Conservation (phyloP, 2,888 invertebrate genomes). For the Cordilura impudica region DNA sequence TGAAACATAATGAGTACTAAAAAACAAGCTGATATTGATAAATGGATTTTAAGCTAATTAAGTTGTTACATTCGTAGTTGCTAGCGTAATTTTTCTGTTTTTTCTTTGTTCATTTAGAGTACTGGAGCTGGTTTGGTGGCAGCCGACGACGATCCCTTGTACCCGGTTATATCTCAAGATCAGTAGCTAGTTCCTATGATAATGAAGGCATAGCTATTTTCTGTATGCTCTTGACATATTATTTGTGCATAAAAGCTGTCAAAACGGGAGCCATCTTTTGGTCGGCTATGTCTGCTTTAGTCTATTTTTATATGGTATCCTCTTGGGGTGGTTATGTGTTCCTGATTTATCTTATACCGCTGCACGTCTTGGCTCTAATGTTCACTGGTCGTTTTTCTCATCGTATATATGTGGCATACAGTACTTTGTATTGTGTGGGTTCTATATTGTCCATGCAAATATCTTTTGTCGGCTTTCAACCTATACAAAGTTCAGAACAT, state of each 20-base stretch:
- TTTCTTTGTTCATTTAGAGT: slow-evolving; percentile 82
- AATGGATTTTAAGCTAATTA: too few relatives aligned
- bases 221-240: slow-evolving; percentile 98
- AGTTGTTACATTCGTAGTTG: too few relatives aligned
- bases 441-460: slow-evolving; percentile 98
- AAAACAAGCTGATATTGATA: too few relatives aligned
- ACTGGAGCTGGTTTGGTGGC: slow-evolving; percentile 95
- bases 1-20: too few relatives aligned
- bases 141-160: slow-evolving; percentile 96
- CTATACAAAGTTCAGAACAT: slow-evolving; percentile 97
- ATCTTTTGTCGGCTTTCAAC: slow-evolving; percentile 93
- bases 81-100: not conserved
- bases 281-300: slow-evolving; percentile 92
- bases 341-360: too few relatives aligned
- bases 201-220: slow-evolving; percentile 99
- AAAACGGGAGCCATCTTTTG: slow-evolving; percentile 96
- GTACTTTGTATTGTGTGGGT: slow-evolving; percentile 94
- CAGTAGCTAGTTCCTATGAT: slow-evolving; percentile 98
- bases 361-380: too few relatives aligned
- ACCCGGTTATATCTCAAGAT: slow-evolving; percentile 97
- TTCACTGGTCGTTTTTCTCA: too few relatives aligned
- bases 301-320: too few relatives aligned
- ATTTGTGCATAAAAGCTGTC: slow-evolving; percentile 97
- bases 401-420: slow-evolving; percentile 96
- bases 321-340: too few relatives aligned